These are phyloP conservation scores for Notodromas monacha DNA, from an alignment of 2,888 invertebrate species.

Conservation along the genomic window DNA sequence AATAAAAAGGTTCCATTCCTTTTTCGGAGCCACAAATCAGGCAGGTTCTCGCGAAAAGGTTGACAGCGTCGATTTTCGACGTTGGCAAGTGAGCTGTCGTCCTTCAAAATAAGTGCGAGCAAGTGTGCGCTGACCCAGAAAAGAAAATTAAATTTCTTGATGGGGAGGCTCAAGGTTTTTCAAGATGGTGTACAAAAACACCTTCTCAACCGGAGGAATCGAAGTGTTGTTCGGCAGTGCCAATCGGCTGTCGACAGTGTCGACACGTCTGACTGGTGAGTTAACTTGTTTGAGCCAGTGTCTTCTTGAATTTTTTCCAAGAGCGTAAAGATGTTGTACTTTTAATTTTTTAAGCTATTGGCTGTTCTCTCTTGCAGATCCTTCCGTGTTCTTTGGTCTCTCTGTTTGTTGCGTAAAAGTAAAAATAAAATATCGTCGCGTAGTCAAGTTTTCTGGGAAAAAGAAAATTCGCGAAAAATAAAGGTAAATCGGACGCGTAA, in stretches of 20 bases:
- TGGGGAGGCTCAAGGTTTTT: slow-evolving; percentile 4
- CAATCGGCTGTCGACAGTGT: slow-evolving; percentile 4
- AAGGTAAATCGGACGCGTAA: slow-evolving; percentile 4
- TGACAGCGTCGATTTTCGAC: slow-evolving; percentile 4
- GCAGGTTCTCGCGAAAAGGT: slow-evolving; percentile 4
- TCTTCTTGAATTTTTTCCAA: slow-evolving; percentile 4
- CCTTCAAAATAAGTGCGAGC: slow-evolving; percentile 4
- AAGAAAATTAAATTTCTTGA: slow-evolving; percentile 4
- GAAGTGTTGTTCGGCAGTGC: slow-evolving; percentile 4
- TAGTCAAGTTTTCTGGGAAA: slow-evolving; percentile 4
- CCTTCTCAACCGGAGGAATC: slow-evolving; percentile 4
- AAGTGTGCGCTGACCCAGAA: slow-evolving; percentile 4
- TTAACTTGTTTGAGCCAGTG: slow-evolving; percentile 4
- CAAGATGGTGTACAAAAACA: slow-evolving; percentile 4
- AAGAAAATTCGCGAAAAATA: slow-evolving; percentile 4
- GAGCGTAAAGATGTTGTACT: slow-evolving; percentile 1
- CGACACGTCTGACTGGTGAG: slow-evolving; percentile 4
- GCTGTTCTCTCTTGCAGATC: slow-evolving; percentile 4
- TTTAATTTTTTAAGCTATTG: slow-evolving; percentile 4
- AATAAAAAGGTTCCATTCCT: slow-evolving; percentile 4
- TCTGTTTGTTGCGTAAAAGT: slow-evolving; percentile 4
- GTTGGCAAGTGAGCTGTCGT: slow-evolving; percentile 4
- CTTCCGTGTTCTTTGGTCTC: slow-evolving; percentile 4
- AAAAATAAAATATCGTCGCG: slow-evolving; percentile 4
- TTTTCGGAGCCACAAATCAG: slow-evolving; percentile 4